Conservation (phyloP, 2,113 vertebrate species). For the Etheostoma cragini region DNA sequence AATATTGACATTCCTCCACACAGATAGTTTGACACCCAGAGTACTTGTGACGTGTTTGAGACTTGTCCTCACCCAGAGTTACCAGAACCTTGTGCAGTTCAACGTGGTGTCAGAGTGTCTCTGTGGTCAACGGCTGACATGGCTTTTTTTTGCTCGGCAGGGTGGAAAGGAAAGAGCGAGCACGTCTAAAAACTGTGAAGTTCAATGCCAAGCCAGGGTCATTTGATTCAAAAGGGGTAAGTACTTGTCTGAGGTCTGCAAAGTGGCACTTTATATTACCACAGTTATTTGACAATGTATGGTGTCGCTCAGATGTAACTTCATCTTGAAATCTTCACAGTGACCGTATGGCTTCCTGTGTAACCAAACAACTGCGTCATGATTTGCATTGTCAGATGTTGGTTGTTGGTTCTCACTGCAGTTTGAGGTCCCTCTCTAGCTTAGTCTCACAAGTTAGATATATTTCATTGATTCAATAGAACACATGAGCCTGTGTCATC, state of each 20-base stretch:
- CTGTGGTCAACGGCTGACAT: neutral
- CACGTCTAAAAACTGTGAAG: conserved; percentile 97
- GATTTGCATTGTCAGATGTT: neutral
- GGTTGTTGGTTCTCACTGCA: neutral
- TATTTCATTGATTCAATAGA: neutral
- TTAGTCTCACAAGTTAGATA: neutral
- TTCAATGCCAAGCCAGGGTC: conserved; percentile 95
- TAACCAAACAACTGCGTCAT: neutral
- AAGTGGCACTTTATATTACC: neutral
- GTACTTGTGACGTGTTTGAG: neutral
- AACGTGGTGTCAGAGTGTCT: neutral
- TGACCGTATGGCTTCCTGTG: neutral
- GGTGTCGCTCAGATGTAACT: neutral
- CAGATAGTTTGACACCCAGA: neutral
- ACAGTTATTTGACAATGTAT: neutral
- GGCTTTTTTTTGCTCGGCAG: conserved; percentile 78
- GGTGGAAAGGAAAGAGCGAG: conserved; percentile 96
- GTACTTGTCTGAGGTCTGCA: conserved; percentile 68
- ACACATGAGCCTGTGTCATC: neutral
- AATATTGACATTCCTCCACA: neutral
- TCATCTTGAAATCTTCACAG: neutral
- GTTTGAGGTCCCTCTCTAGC: neutral
- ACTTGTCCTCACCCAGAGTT: neutral
- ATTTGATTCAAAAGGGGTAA: conserved; percentile 95
- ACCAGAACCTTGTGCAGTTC: neutral